Evolutionary conservation across 1,140 invertebrate species (phyloP), one percentile per base, ranked within the genome.

Genomic region (Lucilia cuprina): DNA sequence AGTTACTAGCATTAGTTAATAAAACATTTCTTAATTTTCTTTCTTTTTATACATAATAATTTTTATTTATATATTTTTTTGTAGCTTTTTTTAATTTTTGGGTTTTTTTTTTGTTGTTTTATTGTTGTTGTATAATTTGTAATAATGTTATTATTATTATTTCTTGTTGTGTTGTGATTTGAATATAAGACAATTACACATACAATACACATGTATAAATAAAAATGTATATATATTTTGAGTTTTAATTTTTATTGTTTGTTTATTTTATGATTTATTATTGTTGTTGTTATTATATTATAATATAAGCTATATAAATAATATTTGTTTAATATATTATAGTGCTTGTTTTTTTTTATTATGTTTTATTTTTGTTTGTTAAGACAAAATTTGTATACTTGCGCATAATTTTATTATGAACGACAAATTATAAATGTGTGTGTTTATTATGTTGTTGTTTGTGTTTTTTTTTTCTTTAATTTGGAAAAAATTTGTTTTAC

Each of bases 191-290:
- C 77, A 80, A 80, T 80, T 80, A 80, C 77, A 80, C 77, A 80
- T 80, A 80, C 41, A 49, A 80, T 49, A 80, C 41, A 80, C 77
- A 80, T 80, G 77, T 80, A 80, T 80, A 80, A 80, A 80, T 80
- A 80, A 80, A 77, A 75, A 80, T 78, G n/a, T 80, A 21, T 70
- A 70, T 70, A 70, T 70, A n/a, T n/a, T n/a, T 70, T 70, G 1
- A 70, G n/a, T 19, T 70, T 21, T 70, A 19, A 21, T 70, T 70
- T 80, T 49, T 78, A 4, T 78, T 47, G 30, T 9, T 74, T 74
- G 13, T 74, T 41, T 78, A 47, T 41, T 78, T 41, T 78, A 13
- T 41, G n/a, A n/a, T n/a, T 78, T 41, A 78, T 78, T 75, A 13
- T 60, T 78, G 75, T 41, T 41, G 35, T 78, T 78, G 14, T 78